Conservation (phyloP, 2,113 vertebrate species). For the Xyrauchen texanus region DNA sequence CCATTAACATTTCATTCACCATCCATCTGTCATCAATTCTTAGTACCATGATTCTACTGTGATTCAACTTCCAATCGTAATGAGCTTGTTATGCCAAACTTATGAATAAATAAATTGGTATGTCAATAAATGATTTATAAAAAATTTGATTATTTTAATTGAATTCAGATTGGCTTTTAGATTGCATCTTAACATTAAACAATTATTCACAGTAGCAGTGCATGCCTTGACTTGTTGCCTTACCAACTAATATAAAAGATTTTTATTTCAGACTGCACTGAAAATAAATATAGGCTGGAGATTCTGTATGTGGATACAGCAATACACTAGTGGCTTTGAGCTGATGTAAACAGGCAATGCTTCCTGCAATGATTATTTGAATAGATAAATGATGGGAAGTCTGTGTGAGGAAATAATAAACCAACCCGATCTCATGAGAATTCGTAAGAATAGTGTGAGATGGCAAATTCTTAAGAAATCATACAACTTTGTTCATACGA, state of each 20-base stretch:
- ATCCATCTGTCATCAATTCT: conserved; percentile 46
- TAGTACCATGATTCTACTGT: conserved; percentile 22
- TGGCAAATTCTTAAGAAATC: no score
- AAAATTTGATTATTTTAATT: neutral
- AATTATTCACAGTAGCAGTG: neutral
- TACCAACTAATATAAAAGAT: neutral
- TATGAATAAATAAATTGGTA: neutral
- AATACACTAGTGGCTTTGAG: conserved; percentile 10
- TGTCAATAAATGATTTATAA: neutral
- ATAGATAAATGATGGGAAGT: neutral
- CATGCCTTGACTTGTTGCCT: neutral
- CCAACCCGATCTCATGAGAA: no score
- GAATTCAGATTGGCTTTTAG: neutral
- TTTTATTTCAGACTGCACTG: neutral
- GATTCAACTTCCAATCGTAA: conserved; percentile 1
- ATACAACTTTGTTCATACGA: no score
- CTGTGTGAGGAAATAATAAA: no score
- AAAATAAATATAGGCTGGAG: no score
- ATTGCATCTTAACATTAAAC: neutral
- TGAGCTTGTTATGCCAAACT: conserved; percentile 21
- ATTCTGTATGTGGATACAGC: neutral
- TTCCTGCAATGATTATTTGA: neutral
- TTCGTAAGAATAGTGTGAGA: no score
- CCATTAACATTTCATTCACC: conserved; percentile 57
- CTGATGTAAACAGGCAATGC: conserved; percentile 19